Base-by-base conservation (phyloP, 35 echinoderm and acorn worm species). In the Hemicentrotus pulcherrimus region DNA sequence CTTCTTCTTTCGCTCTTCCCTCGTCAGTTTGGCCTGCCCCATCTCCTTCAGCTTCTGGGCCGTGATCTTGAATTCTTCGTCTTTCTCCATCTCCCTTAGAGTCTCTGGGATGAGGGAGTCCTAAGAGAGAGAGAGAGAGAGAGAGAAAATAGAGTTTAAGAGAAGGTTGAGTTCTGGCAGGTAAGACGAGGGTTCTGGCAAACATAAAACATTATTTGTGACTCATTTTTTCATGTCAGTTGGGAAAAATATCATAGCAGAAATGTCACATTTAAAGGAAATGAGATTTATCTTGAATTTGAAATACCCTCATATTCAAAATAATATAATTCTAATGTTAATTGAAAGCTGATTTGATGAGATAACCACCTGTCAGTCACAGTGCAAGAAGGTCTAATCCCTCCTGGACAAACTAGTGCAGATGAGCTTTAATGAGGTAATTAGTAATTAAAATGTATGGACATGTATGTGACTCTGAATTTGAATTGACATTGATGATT, bases 31-130 rank as follows among this genome's bases (percentile, higher is more conserved):
- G 31, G 94, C 94, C 92, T 99, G 98, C 18, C 98, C 98, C 46
- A 97, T 59, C 71, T 99, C 96, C 61, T 95, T 95, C 33, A 99
- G 92, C 41, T 99, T 97, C 88, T 85, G 91, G 31, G 95, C 94
- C 24, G 95, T 99, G 33, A 96, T 86, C 50, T 99, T 61, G 41
- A 99, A 99, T 16, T 99, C 98, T 91, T 97, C 86, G 86, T 99
- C 96, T 9, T 88, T 86, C 48, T 99, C 96, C 98, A 99, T 99
- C 86, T 99, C 95, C 58, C 95, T 96, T 32, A 99, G 95, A 24
- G 98, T 99, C 47, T 99, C 96, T 60, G 98, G 98, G 85, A 99
- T 99, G 19, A 99, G 94, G 24, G 98, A 99, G 19, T 88, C 95
- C 98, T 99, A 55, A 13, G 22, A 46, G 86, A 96, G 91, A 2